These are phyloP conservation scores for Crocallis elinguaria DNA, from an alignment of 2,888 invertebrate species.

Conservation along the genomic window DNA sequence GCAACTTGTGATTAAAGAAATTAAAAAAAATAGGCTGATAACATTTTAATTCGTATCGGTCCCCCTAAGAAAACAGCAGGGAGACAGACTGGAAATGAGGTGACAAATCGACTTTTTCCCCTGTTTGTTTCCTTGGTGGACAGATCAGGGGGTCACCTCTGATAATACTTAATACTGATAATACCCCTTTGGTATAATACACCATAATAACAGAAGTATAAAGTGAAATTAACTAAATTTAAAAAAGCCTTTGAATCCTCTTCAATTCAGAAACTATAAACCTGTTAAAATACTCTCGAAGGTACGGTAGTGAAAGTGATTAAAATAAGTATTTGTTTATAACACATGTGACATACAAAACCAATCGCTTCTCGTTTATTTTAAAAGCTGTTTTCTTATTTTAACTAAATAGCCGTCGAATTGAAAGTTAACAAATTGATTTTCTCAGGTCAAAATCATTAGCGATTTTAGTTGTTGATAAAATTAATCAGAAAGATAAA, in stretches of 20 bases:
- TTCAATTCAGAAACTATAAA: not conserved
- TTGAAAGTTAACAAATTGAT: slow-evolving; percentile 11
- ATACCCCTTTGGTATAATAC: too few relatives aligned
- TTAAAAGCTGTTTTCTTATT: not conserved
- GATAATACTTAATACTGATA: too few relatives aligned
- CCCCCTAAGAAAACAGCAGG: too few relatives aligned
- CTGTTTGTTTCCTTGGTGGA: too few relatives aligned
- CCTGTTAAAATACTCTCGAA: not conserved
- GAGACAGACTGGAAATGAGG: too few relatives aligned
- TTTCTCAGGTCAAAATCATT: slow-evolving; percentile 2
- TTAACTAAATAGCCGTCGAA: not conserved
- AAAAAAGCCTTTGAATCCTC: not conserved
- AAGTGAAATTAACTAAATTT: too few relatives aligned
- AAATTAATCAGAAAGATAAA: not conserved
- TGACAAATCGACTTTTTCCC: too few relatives aligned
- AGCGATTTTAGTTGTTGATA: not conserved
- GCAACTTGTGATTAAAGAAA: too few relatives aligned
- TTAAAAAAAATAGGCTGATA: too few relatives aligned
- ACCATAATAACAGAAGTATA: too few relatives aligned
- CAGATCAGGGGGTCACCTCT: too few relatives aligned
- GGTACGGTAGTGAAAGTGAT: slow-evolving; percentile 3
- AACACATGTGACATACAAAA: slow-evolving; percentile 3
- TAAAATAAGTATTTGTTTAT: not conserved
- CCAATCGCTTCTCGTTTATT: slow-evolving; percentile 4
- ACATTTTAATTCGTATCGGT: too few relatives aligned